phyloP scores from a whole-genome alignment of 2,888 invertebrate species.

The Yponomeuta sedellus region DNA sequence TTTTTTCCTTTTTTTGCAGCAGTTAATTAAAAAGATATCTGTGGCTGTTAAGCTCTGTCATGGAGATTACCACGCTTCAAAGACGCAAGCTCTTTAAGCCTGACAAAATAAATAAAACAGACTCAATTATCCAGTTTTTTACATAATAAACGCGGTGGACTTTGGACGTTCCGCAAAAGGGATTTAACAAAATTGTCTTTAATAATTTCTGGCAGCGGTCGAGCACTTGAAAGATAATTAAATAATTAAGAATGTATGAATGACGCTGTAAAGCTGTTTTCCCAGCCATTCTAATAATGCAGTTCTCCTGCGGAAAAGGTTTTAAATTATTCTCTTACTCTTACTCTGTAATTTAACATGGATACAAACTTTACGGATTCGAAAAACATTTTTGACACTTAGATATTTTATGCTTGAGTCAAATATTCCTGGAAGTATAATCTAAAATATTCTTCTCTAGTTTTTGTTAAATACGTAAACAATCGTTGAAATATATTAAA shows the following conservation, averaged over 20 bases:
- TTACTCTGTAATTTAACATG: slow-evolving; percentile 56
- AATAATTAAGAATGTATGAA: slow-evolving; percentile 75
- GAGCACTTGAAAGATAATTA: slow-evolving; percentile 67
- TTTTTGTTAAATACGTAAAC: no score
- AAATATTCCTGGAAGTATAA: no score
- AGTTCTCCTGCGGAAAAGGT: slow-evolving; percentile 69
- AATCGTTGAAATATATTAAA: no score
- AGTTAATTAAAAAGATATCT: background rate
- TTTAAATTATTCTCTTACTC: slow-evolving; percentile 68
- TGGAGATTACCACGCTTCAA: slow-evolving; percentile 23
- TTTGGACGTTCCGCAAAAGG: background rate
- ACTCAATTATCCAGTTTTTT: background rate
- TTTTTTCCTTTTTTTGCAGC: background rate
- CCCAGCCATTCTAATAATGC: slow-evolving; percentile 72
- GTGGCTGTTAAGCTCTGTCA: background rate
- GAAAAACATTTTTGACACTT: slow-evolving; percentile 35
- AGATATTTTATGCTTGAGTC: no score
- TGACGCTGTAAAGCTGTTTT: slow-evolving; percentile 67
- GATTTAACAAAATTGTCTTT: slow-evolving; percentile 10
- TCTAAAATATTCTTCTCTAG: no score
- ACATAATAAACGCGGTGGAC: background rate
- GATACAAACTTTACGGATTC: slow-evolving; percentile 36
- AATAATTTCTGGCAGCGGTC: slow-evolving; percentile 52
- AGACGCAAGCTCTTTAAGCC: background rate
- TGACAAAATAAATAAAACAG: background rate